Conservation (phyloP, 2,113 vertebrate species). For the Desmodus rotundus region DNA sequence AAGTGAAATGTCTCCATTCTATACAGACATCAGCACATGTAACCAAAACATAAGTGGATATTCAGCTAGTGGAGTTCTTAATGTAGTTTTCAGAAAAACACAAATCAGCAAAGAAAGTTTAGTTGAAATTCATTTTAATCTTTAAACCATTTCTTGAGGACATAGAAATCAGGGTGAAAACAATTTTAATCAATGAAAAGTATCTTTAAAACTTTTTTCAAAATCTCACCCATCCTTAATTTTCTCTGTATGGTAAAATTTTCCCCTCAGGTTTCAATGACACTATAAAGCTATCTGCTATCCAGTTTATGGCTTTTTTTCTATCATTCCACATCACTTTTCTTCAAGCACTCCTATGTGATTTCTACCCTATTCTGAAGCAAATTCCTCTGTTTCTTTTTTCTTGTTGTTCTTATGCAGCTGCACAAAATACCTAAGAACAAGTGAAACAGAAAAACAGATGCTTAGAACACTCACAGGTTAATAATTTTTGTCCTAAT, state of each 20-base stretch:
- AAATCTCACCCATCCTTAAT: not conserved
- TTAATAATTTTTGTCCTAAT: not conserved
- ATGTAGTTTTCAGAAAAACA: not conserved
- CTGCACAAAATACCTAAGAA: not conserved
- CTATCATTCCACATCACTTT: not conserved
- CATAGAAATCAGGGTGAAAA: not conserved
- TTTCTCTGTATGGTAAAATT: not conserved
- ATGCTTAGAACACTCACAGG: not conserved
- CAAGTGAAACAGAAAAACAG: not conserved
- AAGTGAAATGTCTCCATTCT: not conserved
- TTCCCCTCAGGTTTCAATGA: not conserved
- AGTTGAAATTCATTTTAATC: not conserved
- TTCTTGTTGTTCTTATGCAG: not conserved
- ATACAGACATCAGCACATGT: not conserved
- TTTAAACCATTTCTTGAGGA: not conserved
- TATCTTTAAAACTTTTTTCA: not conserved
- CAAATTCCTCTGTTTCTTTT: not conserved
- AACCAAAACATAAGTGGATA: not conserved
- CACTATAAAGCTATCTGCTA: not conserved
- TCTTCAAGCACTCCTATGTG: not conserved
- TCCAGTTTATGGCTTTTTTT: not conserved
- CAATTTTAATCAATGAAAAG: not conserved
- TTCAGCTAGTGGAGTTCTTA: not conserved
- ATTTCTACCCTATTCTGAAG: not conserved
- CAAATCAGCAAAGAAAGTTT: not conserved